These are phyloP conservation scores for Melitaea athalia DNA, from an alignment of 2,888 invertebrate genomes.

Conservation along the genomic window DNA sequence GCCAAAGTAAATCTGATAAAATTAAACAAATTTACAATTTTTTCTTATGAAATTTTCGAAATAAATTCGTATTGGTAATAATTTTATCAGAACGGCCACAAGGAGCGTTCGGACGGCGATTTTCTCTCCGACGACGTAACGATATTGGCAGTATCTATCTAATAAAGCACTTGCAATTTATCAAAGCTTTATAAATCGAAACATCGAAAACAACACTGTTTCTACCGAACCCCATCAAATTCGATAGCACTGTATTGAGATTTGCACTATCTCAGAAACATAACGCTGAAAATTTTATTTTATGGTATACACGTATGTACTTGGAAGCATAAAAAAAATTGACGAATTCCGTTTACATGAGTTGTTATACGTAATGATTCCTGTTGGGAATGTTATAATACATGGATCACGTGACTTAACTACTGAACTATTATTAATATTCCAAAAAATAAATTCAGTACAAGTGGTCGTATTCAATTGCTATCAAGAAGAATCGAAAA, in stretches of 20 bases:
- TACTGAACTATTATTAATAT: too few relatives aligned
- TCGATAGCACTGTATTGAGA: neutral
- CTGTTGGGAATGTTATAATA: too few relatives aligned
- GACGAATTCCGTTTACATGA: too few relatives aligned
- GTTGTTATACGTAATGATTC: too few relatives aligned
- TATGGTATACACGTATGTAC: neutral
- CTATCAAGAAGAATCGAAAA: too few relatives aligned
- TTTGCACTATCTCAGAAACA: neutral
- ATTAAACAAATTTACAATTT: neutral
- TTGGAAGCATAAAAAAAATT: too few relatives aligned
- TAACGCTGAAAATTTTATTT: neutral
- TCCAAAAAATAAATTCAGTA: too few relatives aligned
- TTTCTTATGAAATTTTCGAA: neutral
- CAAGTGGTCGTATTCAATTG: too few relatives aligned
- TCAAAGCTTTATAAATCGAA: conserved; percentile 8
- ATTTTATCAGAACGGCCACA: neutral
- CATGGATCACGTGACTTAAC: too few relatives aligned
- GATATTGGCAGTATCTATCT: conserved; percentile 6
- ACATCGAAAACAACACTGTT: conserved; percentile 2
- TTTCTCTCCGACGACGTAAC: neutral
- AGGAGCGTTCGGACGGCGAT: neutral
- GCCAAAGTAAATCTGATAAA: too few relatives aligned
- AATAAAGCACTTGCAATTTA: neutral
- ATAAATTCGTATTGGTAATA: neutral
- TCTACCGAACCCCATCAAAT: neutral